Conservation (phyloP, 2,113 vertebrate genomes). For the Clarias magur region DNA sequence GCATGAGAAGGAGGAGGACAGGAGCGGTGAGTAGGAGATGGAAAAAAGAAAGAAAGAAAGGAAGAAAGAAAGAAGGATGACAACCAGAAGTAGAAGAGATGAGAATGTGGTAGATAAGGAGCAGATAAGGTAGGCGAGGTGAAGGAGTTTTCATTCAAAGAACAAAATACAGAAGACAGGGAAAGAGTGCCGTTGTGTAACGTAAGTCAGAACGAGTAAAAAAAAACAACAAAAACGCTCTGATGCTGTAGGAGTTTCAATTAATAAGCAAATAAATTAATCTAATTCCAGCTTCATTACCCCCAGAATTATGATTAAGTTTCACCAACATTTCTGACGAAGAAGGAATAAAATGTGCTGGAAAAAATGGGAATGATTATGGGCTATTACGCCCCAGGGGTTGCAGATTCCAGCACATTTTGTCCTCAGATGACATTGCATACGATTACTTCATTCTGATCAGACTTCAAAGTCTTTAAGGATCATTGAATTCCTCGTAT, state of each 20-base stretch:
- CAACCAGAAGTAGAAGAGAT: neutral
- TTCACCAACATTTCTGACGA: neutral
- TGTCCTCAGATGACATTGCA: neutral
- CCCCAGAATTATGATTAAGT: neutral
- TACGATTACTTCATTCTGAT: neutral
- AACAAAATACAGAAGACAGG: neutral
- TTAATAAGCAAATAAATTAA: neutral
- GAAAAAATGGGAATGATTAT: neutral
- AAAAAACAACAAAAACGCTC: neutral
- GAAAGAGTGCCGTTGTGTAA: neutral
- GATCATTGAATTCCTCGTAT: neutral
- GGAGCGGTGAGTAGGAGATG: neutral
- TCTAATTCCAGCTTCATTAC: slow-evolving; percentile 1
- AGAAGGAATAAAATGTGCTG: neutral
- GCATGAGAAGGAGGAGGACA: neutral
- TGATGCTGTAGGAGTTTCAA: neutral
- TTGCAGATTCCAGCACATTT: neutral
- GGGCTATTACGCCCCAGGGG: neutral
- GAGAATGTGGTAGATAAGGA: neutral
- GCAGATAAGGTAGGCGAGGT: no score
- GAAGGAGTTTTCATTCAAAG: neutral
- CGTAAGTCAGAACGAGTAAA: neutral
- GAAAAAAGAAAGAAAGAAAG: no score
- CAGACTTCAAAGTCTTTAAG: neutral
- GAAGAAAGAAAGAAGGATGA: neutral